These are phyloP conservation scores for Drosophila truncata DNA, from an alignment of 1,140 invertebrate genomes.

Conservation along the genomic window DNA sequence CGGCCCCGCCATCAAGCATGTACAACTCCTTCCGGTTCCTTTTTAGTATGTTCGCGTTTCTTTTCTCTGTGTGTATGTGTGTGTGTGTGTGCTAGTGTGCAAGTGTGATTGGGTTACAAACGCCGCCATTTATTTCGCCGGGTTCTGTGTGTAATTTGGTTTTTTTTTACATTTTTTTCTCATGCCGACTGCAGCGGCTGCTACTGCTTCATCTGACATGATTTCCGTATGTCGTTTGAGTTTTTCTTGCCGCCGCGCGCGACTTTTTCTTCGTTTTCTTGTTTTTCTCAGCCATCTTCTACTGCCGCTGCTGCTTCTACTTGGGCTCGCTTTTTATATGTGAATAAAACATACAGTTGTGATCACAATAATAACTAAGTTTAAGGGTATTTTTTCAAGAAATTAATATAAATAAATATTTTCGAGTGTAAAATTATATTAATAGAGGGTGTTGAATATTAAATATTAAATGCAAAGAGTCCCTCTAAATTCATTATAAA, in stretches of 20 bases:
- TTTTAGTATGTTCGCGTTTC: constrained; percentile 54
- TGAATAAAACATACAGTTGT: constrained; percentile 17
- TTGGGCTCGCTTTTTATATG: constrained; percentile 18
- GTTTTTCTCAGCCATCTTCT: constrained; percentile 28
- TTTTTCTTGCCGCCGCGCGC: constrained; percentile 46
- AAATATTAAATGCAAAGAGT: background rate
- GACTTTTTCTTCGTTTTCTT: constrained; percentile 59
- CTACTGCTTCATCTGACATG: constrained; percentile 80
- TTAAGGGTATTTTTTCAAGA: background rate
- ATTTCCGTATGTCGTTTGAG: constrained; percentile 82
- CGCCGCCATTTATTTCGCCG: constrained; percentile 66
- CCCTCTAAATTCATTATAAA: too few species aligned
- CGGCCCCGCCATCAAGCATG: constrained; percentile 56
- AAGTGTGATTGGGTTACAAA: constrained; percentile 45
- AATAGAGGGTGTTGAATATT: too few species aligned
- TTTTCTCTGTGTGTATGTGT: constrained; percentile 13
- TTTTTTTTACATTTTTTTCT: constrained; percentile 7
- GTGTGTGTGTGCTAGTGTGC: constrained; percentile 40
- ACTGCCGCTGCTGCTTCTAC: constrained; percentile 1
- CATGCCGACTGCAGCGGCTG: constrained; percentile 40
- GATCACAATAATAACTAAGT: constrained; percentile 6
- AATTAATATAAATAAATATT: too few species aligned
- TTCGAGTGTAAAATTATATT: too few species aligned
- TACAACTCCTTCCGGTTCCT: constrained; percentile 79
- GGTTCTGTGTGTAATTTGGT: constrained; percentile 43